These are phyloP conservation scores for Luehdorfia chinensis DNA, from an alignment of 1,140 invertebrate genomes.

Conservation along the genomic window DNA sequence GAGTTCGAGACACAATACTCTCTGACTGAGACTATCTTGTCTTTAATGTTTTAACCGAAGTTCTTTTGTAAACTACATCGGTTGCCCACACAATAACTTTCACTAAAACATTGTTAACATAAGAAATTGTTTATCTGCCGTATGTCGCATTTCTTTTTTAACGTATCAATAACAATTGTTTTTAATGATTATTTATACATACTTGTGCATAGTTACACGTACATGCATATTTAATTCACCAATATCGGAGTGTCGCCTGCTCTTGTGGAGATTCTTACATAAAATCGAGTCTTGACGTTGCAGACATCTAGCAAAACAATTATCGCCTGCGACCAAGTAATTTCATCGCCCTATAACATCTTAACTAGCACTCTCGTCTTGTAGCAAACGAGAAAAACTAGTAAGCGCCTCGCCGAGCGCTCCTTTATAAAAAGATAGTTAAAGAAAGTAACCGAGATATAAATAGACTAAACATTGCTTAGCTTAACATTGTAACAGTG, in stretches of 20 bases:
- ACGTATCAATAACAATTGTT: too few relatives aligned
- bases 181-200: too few relatives aligned
- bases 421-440: constrained; percentile 26
- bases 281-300: constrained; percentile 9
- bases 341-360: constrained; percentile 22
- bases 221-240: constrained; percentile 12
- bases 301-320: constrained; percentile 8
- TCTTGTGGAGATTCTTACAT: constrained; percentile 15
- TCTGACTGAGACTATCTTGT: too few relatives aligned
- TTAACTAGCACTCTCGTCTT: constrained; percentile 23
- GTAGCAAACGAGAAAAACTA: constrained; percentile 42
- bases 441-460: constrained; percentile 45
- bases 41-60: constrained; percentile 32
- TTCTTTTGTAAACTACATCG: constrained; percentile 20
- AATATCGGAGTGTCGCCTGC: constrained; percentile 11
- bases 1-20: too few relatives aligned
- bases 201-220: constrained; percentile 5
- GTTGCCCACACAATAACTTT: constrained; percentile 35
- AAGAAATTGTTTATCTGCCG: constrained; percentile 38
- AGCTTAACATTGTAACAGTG: constrained; percentile 16
- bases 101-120: constrained; percentile 42
- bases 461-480: constrained; percentile 29
- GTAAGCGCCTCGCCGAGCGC: constrained; percentile 18
- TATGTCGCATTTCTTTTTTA: constrained; percentile 31
- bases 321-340: constrained; percentile 4